Conservation (phyloP, 2,797 vertebrate genomes). For the Paramormyrops hopkinsi region DNA sequence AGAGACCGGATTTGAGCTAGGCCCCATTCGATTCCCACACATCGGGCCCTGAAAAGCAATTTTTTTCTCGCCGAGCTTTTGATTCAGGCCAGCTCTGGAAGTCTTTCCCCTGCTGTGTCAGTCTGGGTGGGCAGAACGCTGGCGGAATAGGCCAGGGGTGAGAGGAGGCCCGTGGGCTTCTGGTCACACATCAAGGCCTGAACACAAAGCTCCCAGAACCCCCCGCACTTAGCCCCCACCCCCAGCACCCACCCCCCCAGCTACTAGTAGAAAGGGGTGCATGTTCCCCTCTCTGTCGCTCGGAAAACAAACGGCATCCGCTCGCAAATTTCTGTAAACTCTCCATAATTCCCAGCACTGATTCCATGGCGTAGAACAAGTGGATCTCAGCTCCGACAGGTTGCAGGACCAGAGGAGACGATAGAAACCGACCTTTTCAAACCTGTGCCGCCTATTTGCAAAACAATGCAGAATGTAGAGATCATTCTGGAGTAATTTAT, state of each 20-base stretch:
- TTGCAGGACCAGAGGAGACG: neutral
- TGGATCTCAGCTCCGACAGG: neutral
- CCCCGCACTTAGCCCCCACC: neutral
- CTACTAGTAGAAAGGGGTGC: constrained; percentile 62
- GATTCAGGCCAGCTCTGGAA: constrained; percentile 88
- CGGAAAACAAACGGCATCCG: neutral
- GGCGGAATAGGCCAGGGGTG: constrained; percentile 16
- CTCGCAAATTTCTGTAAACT: neutral
- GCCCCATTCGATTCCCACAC: constrained; percentile 99
- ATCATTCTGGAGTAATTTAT: neutral
- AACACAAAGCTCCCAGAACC: constrained; percentile 83
- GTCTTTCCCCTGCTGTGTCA: constrained; percentile 90
- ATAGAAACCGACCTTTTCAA: neutral
- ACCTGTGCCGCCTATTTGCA: neutral
- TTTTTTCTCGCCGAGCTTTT: constrained; percentile 90
- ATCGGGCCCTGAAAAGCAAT: constrained; percentile 96
- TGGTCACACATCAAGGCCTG: constrained; percentile 99
- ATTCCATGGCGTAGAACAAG: neutral
- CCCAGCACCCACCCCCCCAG: constrained; percentile 56
- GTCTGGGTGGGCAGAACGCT: constrained; percentile 93
- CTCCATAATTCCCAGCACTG: neutral
- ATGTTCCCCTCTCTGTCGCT: constrained; percentile 41
- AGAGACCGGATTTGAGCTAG: constrained; percentile 98
- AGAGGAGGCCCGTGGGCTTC: constrained; percentile 70
- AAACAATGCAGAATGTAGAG: neutral